These are phyloP conservation scores for Manis pentadactyla DNA, from an alignment of 2,797 vertebrate species.

Conservation along the genomic window DNA sequence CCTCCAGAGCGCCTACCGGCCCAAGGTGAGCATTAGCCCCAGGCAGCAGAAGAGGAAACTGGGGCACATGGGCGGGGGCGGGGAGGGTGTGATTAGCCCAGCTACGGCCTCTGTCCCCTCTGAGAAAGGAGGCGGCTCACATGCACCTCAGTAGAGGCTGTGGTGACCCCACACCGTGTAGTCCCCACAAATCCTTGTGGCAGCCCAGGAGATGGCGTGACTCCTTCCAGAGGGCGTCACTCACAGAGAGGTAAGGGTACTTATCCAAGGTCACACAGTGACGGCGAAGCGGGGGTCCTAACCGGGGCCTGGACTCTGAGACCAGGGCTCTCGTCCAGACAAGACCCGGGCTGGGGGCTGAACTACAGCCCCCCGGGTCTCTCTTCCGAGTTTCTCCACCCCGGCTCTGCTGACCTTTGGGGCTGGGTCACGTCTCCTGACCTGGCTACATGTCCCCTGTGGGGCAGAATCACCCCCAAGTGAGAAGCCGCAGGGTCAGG, in stretches of 20 bases:
- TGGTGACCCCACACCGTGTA: not conserved
- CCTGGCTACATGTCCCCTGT: not conserved
- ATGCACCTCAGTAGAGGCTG: rapidly evolving
- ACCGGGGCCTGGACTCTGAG: not conserved
- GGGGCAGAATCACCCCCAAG: not conserved
- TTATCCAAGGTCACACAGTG: not conserved
- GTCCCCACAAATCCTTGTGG: not conserved
- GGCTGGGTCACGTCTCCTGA: not conserved
- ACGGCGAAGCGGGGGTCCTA: not conserved
- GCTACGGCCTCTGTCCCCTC: not conserved
- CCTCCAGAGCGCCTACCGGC: not conserved
- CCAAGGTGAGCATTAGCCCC: rapidly evolving
- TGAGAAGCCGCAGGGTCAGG: not conserved
- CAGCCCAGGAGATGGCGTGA: not conserved
- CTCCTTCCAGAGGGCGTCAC: not conserved
- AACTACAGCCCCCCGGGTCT: not conserved
- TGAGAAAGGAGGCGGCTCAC: no score
- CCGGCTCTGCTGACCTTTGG: not conserved
- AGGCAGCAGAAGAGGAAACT: not conserved
- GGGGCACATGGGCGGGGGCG: not conserved
- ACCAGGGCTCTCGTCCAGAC: not conserved
- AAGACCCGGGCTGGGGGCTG: not conserved
- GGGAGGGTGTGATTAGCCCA: not conserved
- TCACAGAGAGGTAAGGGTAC: not conserved
- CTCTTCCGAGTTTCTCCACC: not conserved